Evolutionary conservation across 2,113 vertebrate species (phyloP).

Genomic region (Puntigrus tetrazona): DNA sequence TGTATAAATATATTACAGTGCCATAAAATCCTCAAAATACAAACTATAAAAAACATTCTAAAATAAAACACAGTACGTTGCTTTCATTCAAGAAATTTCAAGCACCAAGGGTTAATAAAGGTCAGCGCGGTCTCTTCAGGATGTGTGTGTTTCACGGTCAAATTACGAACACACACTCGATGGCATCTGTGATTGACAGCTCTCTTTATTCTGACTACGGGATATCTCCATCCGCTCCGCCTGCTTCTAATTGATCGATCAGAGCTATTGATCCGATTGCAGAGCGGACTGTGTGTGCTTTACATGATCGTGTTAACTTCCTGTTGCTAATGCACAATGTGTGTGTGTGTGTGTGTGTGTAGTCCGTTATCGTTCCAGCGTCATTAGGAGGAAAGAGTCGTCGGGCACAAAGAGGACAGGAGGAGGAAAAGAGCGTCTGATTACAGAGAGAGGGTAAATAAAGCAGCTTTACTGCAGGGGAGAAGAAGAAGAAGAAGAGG

Average conservation of each 20-base stretch:
- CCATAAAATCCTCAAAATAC: too few relatives aligned
- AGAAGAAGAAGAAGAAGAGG: background rate
- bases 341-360: conserved; percentile 10
- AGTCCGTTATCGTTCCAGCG: background rate
- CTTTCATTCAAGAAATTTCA: too few relatives aligned
- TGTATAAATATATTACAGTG: too few relatives aligned
- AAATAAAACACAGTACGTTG: too few relatives aligned
- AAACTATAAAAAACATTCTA: too few relatives aligned
- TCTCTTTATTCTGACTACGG: background rate
- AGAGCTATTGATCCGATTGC: background rate
- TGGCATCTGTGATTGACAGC: background rate
- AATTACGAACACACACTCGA: background rate
- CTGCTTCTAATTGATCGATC: conserved; percentile 16
- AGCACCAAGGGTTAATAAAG: background rate
- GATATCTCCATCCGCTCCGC: conserved; percentile 17
- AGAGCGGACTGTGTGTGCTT: background rate
- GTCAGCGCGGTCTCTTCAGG: background rate
- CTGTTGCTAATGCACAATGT: background rate
- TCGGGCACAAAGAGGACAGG: background rate
- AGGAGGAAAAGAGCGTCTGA: background rate
- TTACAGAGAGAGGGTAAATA: background rate
- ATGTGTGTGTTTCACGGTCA: background rate
- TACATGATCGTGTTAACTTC: background rate
- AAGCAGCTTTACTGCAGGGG: conserved; percentile 1
- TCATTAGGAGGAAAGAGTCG: conserved; percentile 23